phyloP scores from a whole-genome alignment of 2,888 invertebrate species.

The Nomada ferruginata region DNA sequence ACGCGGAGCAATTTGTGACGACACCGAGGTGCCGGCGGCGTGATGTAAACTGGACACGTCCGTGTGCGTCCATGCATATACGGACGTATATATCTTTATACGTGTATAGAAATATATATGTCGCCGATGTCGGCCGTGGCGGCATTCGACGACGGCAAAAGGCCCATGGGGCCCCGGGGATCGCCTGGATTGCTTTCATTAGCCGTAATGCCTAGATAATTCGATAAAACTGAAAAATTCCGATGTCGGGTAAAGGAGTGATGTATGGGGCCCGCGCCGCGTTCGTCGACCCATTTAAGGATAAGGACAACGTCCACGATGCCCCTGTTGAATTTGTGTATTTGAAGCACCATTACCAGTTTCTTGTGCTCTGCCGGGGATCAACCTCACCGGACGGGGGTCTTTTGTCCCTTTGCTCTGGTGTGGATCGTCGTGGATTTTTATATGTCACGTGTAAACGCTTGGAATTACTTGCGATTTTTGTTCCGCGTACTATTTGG shows the following conservation, averaged over 20 bases:
- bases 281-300: constrained; percentile 60
- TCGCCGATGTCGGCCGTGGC: constrained; percentile 55
- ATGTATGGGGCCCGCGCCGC: constrained; percentile 69
- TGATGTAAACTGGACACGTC: constrained; percentile 46
- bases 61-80: constrained; percentile 35
- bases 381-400: neutral
- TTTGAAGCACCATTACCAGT: constrained; percentile 48
- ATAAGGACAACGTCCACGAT: constrained; percentile 13
- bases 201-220: constrained; percentile 81
- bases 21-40: constrained; percentile 74
- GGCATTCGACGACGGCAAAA: constrained; percentile 53
- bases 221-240: constrained; percentile 82
- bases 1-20: constrained; percentile 78
- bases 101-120: constrained; percentile 63
- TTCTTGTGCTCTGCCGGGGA: constrained; percentile 43
- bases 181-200: constrained; percentile 78
- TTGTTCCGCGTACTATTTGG: no score
- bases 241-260: constrained; percentile 79
- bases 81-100: constrained; percentile 66
- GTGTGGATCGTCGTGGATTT: constrained; percentile 5
- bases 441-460: no score
- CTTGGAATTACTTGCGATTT: neutral
- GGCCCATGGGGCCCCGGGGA: constrained; percentile 41
- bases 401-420: neutral
- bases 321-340: constrained; percentile 59